Conservation (phyloP, 2,113 vertebrate genomes). For the Alethe diademata region DNA sequence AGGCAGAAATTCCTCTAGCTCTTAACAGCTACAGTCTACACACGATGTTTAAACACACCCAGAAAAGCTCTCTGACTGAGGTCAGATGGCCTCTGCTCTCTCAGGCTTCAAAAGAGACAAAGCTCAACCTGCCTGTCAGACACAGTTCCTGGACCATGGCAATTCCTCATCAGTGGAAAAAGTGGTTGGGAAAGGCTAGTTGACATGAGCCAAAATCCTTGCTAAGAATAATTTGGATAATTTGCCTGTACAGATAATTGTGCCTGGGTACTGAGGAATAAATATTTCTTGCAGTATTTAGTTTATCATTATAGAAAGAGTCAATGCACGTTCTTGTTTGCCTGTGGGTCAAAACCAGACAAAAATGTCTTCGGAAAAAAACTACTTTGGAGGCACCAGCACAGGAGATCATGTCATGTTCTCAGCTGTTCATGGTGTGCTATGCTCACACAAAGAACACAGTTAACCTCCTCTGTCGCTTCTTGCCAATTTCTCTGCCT, state of each 20-base stretch:
- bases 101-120: neutral
- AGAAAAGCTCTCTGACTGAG: neutral
- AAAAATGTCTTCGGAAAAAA: neutral
- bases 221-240: neutral
- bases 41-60: neutral
- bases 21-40: neutral
- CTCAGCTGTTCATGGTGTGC: neutral
- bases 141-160: accelerated
- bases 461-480: neutral
- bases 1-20: neutral
- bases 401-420: neutral
- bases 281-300: neutral
- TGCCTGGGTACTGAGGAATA: neutral
- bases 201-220: neutral
- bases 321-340: neutral
- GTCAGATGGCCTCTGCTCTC: neutral
- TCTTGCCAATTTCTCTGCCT: neutral
- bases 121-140: neutral
- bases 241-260: neutral
- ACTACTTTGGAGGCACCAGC: neutral
- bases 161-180: neutral
- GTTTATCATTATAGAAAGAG: neutral
- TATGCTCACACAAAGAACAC: accelerated
- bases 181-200: neutral
- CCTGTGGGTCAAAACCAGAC: neutral